These are phyloP conservation scores for Acrossocheilus fasciatus DNA, from an alignment of 2,797 vertebrate species.

Conservation along the genomic window DNA sequence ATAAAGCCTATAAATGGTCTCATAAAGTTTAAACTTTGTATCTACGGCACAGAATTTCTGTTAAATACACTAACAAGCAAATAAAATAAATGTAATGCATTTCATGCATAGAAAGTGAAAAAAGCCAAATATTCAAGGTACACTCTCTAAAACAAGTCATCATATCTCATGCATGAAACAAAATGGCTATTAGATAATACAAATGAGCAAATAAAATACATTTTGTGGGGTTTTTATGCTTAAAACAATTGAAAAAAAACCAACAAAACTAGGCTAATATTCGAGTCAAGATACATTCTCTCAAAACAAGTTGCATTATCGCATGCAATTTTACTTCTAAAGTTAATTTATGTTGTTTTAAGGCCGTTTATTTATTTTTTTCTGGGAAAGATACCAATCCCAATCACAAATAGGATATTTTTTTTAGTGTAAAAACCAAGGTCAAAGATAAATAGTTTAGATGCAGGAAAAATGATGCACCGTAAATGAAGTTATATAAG, in stretches of 20 bases:
- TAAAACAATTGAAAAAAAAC: background rate
- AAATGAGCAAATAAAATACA: background rate
- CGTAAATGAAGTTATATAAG: conserved; percentile 8
- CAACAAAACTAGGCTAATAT: background rate
- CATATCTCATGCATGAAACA: background rate
- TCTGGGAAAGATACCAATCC: background rate
- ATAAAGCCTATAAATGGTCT: background rate
- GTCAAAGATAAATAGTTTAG: background rate
- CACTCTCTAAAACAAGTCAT: background rate
- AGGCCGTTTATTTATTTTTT: background rate
- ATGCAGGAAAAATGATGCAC: background rate
- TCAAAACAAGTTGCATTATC: background rate
- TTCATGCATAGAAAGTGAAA: background rate
- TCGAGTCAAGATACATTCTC: background rate
- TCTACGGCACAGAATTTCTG: background rate
- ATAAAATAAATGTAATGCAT: background rate
- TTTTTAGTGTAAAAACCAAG: background rate
- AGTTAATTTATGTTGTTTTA: background rate
- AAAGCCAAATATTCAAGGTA: background rate
- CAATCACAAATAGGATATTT: background rate
- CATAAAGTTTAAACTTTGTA: background rate
- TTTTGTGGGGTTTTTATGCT: background rate
- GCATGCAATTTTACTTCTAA: background rate
- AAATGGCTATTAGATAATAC: background rate
- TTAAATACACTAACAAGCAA: background rate